These are phyloP conservation scores for Zingel zingel DNA, from an alignment of 2,113 vertebrate genomes.

Conservation along the genomic window DNA sequence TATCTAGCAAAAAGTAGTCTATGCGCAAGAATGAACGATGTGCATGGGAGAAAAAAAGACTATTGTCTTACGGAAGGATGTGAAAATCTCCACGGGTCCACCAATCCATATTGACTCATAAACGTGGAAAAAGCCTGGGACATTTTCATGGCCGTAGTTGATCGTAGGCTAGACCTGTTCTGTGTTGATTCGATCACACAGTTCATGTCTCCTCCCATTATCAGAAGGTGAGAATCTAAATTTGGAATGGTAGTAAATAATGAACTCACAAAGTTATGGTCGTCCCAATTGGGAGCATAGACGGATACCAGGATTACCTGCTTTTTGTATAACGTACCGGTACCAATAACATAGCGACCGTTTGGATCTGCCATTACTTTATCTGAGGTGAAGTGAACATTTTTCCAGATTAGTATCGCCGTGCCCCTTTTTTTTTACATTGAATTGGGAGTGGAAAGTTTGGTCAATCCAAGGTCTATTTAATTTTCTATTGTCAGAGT, in stretches of 20 bases:
- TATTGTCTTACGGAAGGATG: neutral
- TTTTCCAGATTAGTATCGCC: neutral
- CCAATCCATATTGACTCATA: neutral
- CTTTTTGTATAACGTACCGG: neutral
- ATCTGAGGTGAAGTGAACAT: neutral
- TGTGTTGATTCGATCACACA: neutral
- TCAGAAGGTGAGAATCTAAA: neutral
- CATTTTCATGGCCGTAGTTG: neutral
- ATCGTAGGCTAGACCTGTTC: neutral
- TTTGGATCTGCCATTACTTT: neutral
- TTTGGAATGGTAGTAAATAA: neutral
- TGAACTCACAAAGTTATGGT: neutral
- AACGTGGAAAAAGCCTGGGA: neutral
- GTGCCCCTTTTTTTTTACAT: conserved; percentile 11
- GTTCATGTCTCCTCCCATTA: conserved; percentile 27
- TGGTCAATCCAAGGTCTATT: neutral
- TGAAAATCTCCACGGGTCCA: neutral
- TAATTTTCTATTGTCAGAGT: neutral
- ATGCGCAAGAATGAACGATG: neutral
- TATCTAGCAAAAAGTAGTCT: neutral
- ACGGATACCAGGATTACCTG: neutral
- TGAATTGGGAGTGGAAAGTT: neutral
- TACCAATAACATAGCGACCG: neutral
- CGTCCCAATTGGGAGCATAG: conserved; percentile 23
- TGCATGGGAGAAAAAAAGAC: neutral